phyloP scores from a whole-genome alignment of 2,113 vertebrate genomes.

The Oreochromis spilurus region DNA sequence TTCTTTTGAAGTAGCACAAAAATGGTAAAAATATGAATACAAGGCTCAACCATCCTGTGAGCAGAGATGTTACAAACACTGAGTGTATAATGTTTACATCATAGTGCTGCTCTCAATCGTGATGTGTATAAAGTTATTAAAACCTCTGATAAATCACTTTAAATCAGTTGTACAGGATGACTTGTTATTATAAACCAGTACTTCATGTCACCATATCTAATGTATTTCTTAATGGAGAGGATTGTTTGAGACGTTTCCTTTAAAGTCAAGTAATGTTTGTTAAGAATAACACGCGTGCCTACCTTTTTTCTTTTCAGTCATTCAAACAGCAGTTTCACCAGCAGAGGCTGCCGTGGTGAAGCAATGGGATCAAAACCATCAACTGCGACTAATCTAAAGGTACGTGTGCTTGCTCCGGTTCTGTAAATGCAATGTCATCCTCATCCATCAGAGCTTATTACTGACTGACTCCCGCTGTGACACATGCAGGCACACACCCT shows the following conservation, averaged over 20 bases:
- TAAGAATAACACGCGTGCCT: not conserved
- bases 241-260: not conserved
- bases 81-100: not conserved
- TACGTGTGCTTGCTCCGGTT: not conserved
- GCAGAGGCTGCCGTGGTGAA: accelerated
- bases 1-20: not conserved
- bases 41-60: accelerated
- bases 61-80: not conserved
- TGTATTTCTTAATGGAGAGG: not conserved
- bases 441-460: not conserved
- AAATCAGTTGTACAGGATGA: not conserved
- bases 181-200: not conserved
- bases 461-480: not conserved
- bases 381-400: accelerated
- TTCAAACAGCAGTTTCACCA: not conserved
- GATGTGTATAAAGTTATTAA: not conserved
- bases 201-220: not conserved
- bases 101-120: not conserved
- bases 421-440: not conserved
- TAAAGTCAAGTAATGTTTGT: not conserved
- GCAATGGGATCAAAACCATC: not conserved
- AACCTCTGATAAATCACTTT: not conserved
- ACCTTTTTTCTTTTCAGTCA: not conserved
- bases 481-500: not conserved
- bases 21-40: not conserved